Evolutionary conservation across 2,888 invertebrate genomes (phyloP), one percentile per base, ranked within the genome.

Genomic region (Melikaiella ostensackeni): DNA sequence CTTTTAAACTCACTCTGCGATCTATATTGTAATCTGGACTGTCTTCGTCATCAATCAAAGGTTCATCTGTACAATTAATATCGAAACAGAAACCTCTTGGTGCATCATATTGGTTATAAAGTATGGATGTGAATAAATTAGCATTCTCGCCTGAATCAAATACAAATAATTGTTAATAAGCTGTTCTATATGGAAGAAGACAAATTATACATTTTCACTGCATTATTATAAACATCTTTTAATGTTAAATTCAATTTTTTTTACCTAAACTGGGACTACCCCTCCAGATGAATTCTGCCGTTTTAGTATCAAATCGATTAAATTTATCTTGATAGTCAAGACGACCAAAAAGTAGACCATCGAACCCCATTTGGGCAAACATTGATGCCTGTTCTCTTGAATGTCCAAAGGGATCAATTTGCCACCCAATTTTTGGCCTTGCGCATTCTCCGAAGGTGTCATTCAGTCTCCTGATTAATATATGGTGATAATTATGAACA

Each of bases 71-170:
- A 88, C 99, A 99, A 0, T 97, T 92, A 8, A 96, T 93, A 89
- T 99, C 99, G 90, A 97, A 99, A 87, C 99, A 99, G 91, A 98
- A 99, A 0, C 98, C 98, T 6, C 94, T 93, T 0, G 99, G 99
- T 0, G 98, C 96, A 0, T 94, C 94, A 89, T 98, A 98, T 0
- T 94, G 94, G 85, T 98, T 97, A 90, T 93, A 96, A 11, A 98
- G 92, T 0, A 95, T 95, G 0, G 97, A 96, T 0, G 98, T 97
- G 86, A 98, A 98, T 11, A 99, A 92, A 84, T 96, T 94, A 0
- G 95, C 94, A 0, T 93, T 86, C 46, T 94, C 93, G 0, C 94
- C 95, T 95, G 63, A 77, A 55, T 64, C 62, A 50, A 38, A 30
- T 33, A 7, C 2, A 33, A 74, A 70, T 42, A 11, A 3, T 30